Evolutionary conservation across 1,140 invertebrate genomes (phyloP).

Genomic region (Asbolus verrucosus): DNA sequence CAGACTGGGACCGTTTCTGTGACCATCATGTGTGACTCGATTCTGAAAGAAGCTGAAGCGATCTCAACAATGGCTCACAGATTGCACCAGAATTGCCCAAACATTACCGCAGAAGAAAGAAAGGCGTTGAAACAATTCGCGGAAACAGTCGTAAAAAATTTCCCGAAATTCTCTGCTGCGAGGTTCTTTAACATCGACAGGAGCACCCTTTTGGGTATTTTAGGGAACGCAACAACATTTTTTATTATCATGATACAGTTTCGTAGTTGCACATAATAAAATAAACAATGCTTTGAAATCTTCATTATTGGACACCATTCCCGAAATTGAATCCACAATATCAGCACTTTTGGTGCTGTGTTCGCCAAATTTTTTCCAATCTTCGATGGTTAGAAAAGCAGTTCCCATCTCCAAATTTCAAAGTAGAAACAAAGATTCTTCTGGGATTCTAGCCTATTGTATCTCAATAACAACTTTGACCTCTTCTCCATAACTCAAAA

Average conservation of each 20-base stretch:
- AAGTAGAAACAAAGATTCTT: too few relatives aligned
- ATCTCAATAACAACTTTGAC: too few relatives aligned
- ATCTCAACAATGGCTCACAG: background rate
- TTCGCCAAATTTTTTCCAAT: too few relatives aligned
- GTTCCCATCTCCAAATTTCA: too few relatives aligned
- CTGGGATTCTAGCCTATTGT: too few relatives aligned
- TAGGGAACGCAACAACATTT: background rate
- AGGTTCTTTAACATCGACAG: background rate
- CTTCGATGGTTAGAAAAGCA: too few relatives aligned
- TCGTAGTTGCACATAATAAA: background rate
- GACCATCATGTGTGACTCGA: background rate
- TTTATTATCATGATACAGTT: constrained; percentile 3
- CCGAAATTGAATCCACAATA: too few relatives aligned
- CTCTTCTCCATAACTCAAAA: too few relatives aligned
- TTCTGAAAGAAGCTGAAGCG: background rate
- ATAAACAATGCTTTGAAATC: too few relatives aligned
- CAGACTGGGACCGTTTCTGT: background rate
- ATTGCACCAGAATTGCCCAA: background rate
- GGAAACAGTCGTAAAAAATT: background rate
- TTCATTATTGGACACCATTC: too few relatives aligned
- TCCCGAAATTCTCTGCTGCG: background rate
- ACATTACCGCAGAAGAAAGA: background rate
- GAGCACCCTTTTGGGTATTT: background rate
- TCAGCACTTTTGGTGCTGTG: too few relatives aligned
- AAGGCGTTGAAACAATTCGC: background rate